Evolutionary conservation across 2,797 vertebrate genomes (phyloP).

Genomic region (Ispidina lecontei): DNA sequence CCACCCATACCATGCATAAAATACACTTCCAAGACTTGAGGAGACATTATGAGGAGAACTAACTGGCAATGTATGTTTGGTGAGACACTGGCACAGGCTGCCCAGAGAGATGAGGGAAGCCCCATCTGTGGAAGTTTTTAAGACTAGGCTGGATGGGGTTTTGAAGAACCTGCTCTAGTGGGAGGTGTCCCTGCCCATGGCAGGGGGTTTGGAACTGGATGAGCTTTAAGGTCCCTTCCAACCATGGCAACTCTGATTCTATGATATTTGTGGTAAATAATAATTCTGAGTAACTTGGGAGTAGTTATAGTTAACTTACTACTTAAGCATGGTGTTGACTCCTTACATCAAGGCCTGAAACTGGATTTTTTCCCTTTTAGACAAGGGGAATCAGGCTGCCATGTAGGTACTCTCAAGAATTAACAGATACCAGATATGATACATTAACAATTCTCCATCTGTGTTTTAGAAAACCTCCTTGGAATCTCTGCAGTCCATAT

Average conservation of each 20-base stretch:
- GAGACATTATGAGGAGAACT: neutral
- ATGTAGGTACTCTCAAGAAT: neutral
- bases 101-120: too few relatives aligned
- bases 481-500: slow-evolving; percentile 84
- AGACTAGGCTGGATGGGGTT: too few relatives aligned
- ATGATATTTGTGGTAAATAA: neutral
- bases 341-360: neutral
- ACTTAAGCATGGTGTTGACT: neutral
- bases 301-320: neutral
- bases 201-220: too few relatives aligned
- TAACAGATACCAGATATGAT: neutral
- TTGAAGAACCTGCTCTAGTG: too few relatives aligned
- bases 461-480: slow-evolving; percentile 43
- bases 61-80: neutral
- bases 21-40: neutral
- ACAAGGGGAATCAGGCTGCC: neutral
- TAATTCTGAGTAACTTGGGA: neutral
- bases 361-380: neutral
- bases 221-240: too few relatives aligned
- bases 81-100: too few relatives aligned
- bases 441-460: neutral
- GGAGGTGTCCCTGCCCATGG: too few relatives aligned
- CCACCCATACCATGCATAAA: neutral
- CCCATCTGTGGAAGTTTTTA: too few relatives aligned
- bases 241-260: too few relatives aligned